Conservation (phyloP, 2,888 invertebrate genomes). For the Copidosoma aretas region DNA sequence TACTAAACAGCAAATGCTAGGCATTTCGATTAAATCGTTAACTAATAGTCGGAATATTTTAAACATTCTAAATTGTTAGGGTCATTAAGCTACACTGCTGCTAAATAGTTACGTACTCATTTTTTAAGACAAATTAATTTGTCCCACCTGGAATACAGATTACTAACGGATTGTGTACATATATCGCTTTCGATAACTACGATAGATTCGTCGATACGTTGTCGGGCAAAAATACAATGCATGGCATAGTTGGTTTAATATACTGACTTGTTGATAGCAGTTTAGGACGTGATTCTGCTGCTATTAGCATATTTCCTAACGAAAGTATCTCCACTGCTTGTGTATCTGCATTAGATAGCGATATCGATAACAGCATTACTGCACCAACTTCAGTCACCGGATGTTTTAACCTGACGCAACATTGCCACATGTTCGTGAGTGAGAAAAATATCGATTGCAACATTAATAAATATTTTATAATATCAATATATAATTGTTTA, state of each 20-base stretch:
- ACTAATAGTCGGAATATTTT: conserved; percentile 34
- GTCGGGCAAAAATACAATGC: conserved; percentile 46
- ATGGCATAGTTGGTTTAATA: conserved; percentile 47
- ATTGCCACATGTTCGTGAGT: no score
- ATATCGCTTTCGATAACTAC: conserved; percentile 45
- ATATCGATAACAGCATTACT: background rate
- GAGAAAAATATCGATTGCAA: no score
- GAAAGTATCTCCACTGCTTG: no score
- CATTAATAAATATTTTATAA: no score
- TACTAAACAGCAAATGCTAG: conserved; percentile 31
- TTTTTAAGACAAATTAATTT: background rate
- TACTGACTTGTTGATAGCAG: conserved; percentile 35
- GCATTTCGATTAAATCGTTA: conserved; percentile 31
- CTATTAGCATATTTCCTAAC: no score
- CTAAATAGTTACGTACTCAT: conserved; percentile 36
- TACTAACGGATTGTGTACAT: conserved; percentile 32
- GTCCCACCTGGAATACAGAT: conserved; percentile 37
- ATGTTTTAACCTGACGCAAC: no score
- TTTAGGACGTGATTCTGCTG: background rate
- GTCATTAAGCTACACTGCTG: conserved; percentile 25
- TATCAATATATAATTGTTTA: no score
- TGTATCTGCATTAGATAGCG: background rate
- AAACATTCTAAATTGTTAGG: conserved; percentile 25
- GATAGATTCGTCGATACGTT: conserved; percentile 47
- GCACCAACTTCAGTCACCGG: background rate